Conservation (phyloP, 2,113 vertebrate species). For the Hymenochirus boettgeri region DNA sequence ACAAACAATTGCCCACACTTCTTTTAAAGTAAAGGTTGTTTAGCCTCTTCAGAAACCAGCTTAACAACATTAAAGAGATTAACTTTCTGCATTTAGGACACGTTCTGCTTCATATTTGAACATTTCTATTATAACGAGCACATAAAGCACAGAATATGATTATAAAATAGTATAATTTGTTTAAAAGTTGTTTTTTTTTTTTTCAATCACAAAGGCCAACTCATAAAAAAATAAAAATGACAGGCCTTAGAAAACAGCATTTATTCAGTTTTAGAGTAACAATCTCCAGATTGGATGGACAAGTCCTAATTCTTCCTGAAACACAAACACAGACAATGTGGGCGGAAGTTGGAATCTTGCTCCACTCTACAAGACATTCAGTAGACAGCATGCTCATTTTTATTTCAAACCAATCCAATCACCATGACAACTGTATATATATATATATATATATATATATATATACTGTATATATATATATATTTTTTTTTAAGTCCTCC, state of each 20-base stretch:
- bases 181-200: slow-evolving; percentile 25
- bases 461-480: too few species aligned
- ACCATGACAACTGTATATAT: too few species aligned
- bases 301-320: not conserved
- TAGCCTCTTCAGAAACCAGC: slow-evolving; percentile 23
- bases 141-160: slow-evolving; percentile 38
- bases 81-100: slow-evolving; percentile 24
- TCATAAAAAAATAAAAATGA: slow-evolving; percentile 29
- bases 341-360: not conserved
- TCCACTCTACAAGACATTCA: too few species aligned
- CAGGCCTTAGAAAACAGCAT: not conserved
- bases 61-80: slow-evolving; percentile 34
- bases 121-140: slow-evolving; percentile 34
- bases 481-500: too few species aligned
- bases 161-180: slow-evolving; percentile 34
- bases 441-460: too few species aligned
- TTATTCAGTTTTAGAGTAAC: slow-evolving; percentile 8
- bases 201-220: slow-evolving; percentile 24
- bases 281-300: not conserved
- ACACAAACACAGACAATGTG: not conserved
- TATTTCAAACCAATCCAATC: too few species aligned
- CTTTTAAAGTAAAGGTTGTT: slow-evolving; percentile 20
- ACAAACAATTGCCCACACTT: not conserved
- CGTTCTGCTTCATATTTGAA: slow-evolving; percentile 20
- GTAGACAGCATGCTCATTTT: too few species aligned